phyloP scores from a whole-genome alignment of 2,888 invertebrate species.

The Galerucella pusilla region DNA sequence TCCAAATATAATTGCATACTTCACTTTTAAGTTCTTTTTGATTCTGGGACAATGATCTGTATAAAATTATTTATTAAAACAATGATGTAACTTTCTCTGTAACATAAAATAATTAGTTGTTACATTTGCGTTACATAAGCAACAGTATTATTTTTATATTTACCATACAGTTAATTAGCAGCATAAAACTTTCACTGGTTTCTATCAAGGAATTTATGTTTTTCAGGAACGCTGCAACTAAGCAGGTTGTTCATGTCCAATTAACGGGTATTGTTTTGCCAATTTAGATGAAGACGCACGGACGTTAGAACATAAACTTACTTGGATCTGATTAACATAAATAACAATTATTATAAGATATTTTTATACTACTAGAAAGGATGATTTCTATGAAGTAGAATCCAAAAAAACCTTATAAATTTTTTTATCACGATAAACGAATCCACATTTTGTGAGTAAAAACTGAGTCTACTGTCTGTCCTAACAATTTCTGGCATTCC shows the following conservation, averaged over 20 bases:
- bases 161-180: constrained; percentile 22
- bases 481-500: too few species aligned
- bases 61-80: neutral
- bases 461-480: too few species aligned
- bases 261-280: constrained; percentile 13
- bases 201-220: constrained; percentile 27
- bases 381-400: neutral
- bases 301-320: neutral
- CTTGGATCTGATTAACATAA: neutral
- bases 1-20: too few species aligned
- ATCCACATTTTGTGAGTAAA: too few species aligned
- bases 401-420: too few species aligned
- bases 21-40: too few species aligned
- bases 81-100: constrained; percentile 11
- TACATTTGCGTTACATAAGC: constrained; percentile 21
- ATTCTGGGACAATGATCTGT: too few species aligned
- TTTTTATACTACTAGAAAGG: neutral
- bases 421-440: too few species aligned
- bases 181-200: constrained; percentile 29
- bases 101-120: neutral
- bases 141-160: constrained; percentile 34
- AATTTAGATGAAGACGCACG: neutral
- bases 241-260: constrained; percentile 11
- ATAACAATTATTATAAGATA: neutral
- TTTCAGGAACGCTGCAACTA: constrained; percentile 17